Percentiles rank a stretch among this genome's conserved stretches.
These are phyloP conservation scores for Chaetorhynchus papuensis DNA, from an alignment of 2,113 vertebrate genomes.

Conservation along the genomic window DNA sequence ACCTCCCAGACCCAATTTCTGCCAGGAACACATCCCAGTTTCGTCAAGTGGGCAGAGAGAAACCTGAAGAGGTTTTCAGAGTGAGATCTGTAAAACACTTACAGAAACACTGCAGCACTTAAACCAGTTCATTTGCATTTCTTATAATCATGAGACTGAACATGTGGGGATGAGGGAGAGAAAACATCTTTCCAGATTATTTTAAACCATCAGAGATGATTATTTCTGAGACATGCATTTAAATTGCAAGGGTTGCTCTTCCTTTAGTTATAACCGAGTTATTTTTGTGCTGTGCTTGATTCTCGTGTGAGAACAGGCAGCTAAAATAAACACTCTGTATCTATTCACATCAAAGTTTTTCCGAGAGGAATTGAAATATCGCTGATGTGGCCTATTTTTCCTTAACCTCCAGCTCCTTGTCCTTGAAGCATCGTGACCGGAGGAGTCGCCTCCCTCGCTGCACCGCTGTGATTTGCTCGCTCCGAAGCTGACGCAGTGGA, in stretches of 20 bases:
- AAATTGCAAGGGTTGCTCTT: background rate
- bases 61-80: background rate
- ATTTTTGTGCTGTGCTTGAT: background rate
- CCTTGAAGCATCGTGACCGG: background rate
- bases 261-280: background rate
- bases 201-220: background rate
- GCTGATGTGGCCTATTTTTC: background rate
- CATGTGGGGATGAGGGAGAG: background rate
- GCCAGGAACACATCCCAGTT: background rate
- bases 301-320: constrained; percentile 11
- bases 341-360: background rate
- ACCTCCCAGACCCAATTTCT: background rate
- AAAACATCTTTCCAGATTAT: background rate
- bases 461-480: rapidly evolving
- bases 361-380: background rate
- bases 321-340: constrained; percentile 15
- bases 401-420: background rate
- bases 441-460: background rate
- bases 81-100: background rate
- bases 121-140: background rate
- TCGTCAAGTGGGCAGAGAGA: background rate
- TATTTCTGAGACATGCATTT: background rate
- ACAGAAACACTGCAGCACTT: background rate
- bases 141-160: background rate
- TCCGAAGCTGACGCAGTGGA: constrained; percentile 22